Base-by-base conservation (phyloP, 2,888 invertebrate species). In the Eumerus sabulonum region DNA sequence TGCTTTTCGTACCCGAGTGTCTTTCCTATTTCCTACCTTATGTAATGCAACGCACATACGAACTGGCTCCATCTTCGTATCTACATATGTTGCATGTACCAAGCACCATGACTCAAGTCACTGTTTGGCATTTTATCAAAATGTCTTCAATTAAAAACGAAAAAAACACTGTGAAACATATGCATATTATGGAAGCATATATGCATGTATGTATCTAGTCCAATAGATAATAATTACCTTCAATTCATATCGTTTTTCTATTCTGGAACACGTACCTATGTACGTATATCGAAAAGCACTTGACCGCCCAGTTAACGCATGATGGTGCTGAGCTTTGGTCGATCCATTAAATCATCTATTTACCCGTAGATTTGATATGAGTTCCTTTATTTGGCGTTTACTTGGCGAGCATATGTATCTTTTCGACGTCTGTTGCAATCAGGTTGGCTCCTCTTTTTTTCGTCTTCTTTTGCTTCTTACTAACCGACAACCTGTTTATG, bases 231-330 rank as follows among this genome's bases (percentile, higher is more conserved):
- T n/a, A n/a, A 54, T 66, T 42, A n/a, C n/a, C 57, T 59, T 57
- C 63, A 64, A 70, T 42, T 19, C 42, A 40, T 62, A 66, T 72
- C 71, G 51, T 44, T 47, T 45, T 13, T 62, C 60, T 35, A 4
- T 2, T 27, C n/a, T 67, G 66, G 44, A 60, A 71, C 66, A 56
- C 72, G 67, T 77, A 50, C 38, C 47, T 77, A 51, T 53, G 76
- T n/a, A n/a, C n/a, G 66, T 77, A 67, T 72, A 72, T 68, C 36
- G 57, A 72, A 47, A 14, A 54, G 66, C 77, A 72, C 67, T 77
- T 63, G 62, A 63, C 51, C 54, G 57, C 36, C 7, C 45, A 7
- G 27, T 7, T 27, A 27, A 27, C 27, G 27, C 27, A 7, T 4
- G 27, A 27, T 60, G 13, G 48, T 38, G 18, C 36, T 14, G 27